A percentile compares a stretch with the other conserved stretches of the same genome.
Conservation (phyloP, 23 tunicate species). For the Diplosoma virens region DNA sequence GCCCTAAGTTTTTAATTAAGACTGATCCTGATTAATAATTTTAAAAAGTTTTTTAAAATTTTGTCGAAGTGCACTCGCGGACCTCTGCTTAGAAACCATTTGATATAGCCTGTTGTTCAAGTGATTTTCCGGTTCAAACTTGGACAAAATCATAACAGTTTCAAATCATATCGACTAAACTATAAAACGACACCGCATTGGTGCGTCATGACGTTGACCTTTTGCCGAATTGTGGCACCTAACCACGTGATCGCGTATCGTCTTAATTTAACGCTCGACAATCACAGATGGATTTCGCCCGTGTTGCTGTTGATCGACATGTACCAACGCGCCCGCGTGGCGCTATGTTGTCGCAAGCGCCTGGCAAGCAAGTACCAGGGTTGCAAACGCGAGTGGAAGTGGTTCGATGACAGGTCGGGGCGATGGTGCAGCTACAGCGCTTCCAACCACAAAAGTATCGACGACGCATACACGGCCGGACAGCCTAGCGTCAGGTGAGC, state of each 20-base stretch:
- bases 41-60: too few relatives aligned
- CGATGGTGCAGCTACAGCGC: conserved; percentile 86
- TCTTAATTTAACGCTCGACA: too few relatives aligned
- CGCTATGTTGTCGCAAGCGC: conserved; percentile 41
- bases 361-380: conserved; percentile 18
- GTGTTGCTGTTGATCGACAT: conserved; percentile 62
- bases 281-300: conserved; percentile 87
- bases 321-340: conserved; percentile 69
- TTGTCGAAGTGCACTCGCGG: too few relatives aligned
- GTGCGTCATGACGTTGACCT: not conserved
- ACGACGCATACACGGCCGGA: conserved; percentile 81
- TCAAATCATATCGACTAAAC: not conserved
- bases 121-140: too few relatives aligned
- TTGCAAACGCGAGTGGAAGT: conserved; percentile 77
- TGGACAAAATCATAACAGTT: too few relatives aligned
- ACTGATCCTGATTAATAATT: too few relatives aligned
- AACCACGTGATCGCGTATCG: not conserved
- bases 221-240: not conserved
- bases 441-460: conserved; percentile 74
- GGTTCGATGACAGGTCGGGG: conserved; percentile 96
- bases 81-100: too few relatives aligned
- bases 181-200: not conserved
- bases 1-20: too few relatives aligned
- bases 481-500: conserved; percentile 57
- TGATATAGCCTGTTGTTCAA: too few relatives aligned